Base-by-base conservation (phyloP, 2,797 vertebrate genomes). In the Molossus molossus region DNA sequence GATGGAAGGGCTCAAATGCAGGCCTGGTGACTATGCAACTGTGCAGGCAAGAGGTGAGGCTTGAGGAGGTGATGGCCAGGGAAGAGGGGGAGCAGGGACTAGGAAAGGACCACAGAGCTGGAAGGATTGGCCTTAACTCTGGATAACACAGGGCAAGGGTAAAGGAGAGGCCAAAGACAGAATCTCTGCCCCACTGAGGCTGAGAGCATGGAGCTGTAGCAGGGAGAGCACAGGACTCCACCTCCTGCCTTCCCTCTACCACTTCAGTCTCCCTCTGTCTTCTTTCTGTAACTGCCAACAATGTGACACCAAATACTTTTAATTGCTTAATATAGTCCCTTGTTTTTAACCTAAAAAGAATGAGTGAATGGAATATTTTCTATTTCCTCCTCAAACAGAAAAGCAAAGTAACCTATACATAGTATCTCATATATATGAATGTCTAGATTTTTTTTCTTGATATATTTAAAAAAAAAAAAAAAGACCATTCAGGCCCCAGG, bases 381-480 rank as follows among this genome's bases (percentile, higher is more conserved):
- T 87, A n/a, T 92, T 93, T 93, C 87, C 45, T 96, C 45, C 48
- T 95, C 88, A 86, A 96, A 90, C 48, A 87, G 73, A 94, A 91
- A 91, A 92, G 53, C 82, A 86, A 72, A 87, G 33, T 73, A 87
- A 86, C 37, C 25, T 45, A 67, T 25, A 72, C 23, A 18, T 62
- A 62, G 45, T 76, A 50, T 94, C 21, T 82, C 50, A n/a, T 62
- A 18, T 91, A 11, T 62, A 27, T 73, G 23, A 94, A 89, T 90
- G 15, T 84, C 87, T 97, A 73, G 70, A 90, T 55, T 82, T 90
- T 76, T 95, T 90, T 58, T 21, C 17, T 91, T 87, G 60, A 55
- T 87, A 14, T n/a, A 83, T 81, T 90, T 1, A 58, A 80, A 86
- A 55, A 87, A 60, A 58, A 37, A 29, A 65, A n/a, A 40, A 40